phyloP scores from a whole-genome alignment of 1,140 invertebrate genomes.

The Drosophila nasuta region DNA sequence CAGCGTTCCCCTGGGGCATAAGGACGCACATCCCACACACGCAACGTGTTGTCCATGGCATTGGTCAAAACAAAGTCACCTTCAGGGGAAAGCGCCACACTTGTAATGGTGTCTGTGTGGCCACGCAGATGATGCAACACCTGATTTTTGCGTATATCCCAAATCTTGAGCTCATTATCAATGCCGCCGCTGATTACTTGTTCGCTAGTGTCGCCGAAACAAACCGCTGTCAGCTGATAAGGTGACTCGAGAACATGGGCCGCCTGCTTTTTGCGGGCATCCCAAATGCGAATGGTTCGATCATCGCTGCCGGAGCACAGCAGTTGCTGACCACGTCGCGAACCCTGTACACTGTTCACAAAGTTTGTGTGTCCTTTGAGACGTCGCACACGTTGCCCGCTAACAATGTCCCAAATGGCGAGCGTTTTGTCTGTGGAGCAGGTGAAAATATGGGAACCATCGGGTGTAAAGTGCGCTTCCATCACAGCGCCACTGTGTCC shows the following conservation, averaged over 20 bases:
- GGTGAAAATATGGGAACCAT: conserved; percentile 95
- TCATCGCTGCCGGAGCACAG: conserved; percentile 98
- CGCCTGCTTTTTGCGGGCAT: conserved; percentile 91
- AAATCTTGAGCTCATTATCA: conserved; percentile 99
- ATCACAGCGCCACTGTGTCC: conserved; percentile 98
- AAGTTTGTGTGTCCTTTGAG: conserved; percentile 96
- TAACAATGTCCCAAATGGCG: conserved; percentile 97
- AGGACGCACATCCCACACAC: conserved; percentile 93
- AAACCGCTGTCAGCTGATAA: conserved; percentile 95
- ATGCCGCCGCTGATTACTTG: conserved; percentile 96
- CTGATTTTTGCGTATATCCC: conserved; percentile 97
- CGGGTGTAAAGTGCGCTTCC: conserved; percentile 98
- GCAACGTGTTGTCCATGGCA: conserved; percentile 97
- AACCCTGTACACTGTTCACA: conserved; percentile 93
- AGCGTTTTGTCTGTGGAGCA: conserved; percentile 98
- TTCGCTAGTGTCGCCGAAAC: conserved; percentile 98
- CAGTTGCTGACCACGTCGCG: conserved; percentile 94
- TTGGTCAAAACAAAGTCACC: conserved; percentile 98
- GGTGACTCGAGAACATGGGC: conserved; percentile 92
- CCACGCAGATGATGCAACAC: conserved; percentile 93
- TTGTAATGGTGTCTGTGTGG: conserved; percentile 98
- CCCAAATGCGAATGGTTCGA: conserved; percentile 96
- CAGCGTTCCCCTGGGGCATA: conserved; percentile 96
- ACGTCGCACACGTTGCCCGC: conserved; percentile 94
- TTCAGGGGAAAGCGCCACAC: conserved; percentile 95